Evolutionary conservation across 1,140 invertebrate species (phyloP).

Genomic region (Dendrolimus punctatus): DNA sequence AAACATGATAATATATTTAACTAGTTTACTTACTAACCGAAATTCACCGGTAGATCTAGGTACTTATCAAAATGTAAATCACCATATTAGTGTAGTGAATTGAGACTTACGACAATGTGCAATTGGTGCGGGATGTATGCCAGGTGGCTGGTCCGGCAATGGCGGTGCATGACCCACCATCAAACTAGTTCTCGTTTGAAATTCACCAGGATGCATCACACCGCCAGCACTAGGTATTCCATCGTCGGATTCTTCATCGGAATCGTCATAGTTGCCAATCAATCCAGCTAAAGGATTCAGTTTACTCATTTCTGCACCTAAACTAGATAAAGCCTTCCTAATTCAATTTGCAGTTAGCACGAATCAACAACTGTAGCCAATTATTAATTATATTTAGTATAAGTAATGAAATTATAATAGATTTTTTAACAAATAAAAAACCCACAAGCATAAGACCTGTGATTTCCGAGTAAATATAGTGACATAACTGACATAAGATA

Average conservation of each 20-base stretch:
- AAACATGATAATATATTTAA: too few species aligned
- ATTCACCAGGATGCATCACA: not conserved
- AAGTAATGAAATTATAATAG: too few species aligned
- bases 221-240: constrained; percentile 8
- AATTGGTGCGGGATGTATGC: constrained; percentile 53
- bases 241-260: constrained; percentile 52
- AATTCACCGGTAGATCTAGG: too few species aligned
- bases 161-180: not conserved
- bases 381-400: too few species aligned
- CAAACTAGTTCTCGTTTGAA: constrained; percentile 1
- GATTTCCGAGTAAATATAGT: too few species aligned
- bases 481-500: too few species aligned
- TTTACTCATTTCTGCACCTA: constrained; percentile 34
- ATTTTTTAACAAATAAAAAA: too few species aligned
- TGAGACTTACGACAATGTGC: constrained; percentile 52
- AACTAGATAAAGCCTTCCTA: not conserved
- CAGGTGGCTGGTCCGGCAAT: constrained; percentile 6
- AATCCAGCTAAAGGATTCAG: constrained; percentile 45
- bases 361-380: not conserved
- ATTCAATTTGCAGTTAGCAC: not conserved
- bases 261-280: constrained; percentile 56
- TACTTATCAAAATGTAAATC: too few species aligned
- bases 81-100: not conserved
- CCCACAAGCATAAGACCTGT: too few species aligned
- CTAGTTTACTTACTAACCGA: too few species aligned